A percentile compares a stretch with the other conserved stretches of the same genome.
Conservation (phyloP, 37 sponge, comb jelly and placozoan species). For the Chondrilla cf. caribensis region DNA sequence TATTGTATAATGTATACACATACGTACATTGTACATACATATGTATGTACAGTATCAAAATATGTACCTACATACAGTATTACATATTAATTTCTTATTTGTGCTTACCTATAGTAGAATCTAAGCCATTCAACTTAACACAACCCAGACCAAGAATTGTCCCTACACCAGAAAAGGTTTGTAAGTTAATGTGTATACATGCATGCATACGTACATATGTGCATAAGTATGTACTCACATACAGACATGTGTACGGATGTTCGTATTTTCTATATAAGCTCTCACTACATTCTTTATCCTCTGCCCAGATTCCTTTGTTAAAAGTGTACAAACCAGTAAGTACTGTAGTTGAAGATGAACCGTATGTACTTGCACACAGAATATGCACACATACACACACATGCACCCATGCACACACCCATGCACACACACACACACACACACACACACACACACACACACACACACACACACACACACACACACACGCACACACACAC, state of each 20-base stretch:
- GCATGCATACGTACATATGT: neutral
- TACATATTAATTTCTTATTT: neutral
- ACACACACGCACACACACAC: too few species aligned
- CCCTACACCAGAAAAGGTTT: conserved; percentile 73
- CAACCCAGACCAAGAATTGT: conserved; percentile 76
- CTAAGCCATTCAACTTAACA: conserved; percentile 84
- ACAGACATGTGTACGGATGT: neutral
- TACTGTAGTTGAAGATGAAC: too few species aligned
- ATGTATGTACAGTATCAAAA: conserved; percentile 3
- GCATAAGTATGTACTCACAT: neutral
- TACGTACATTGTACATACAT: neutral
- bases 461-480: too few species aligned
- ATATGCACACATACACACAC: too few species aligned
- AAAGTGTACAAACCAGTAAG: conserved; percentile 63
- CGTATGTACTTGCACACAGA: too few species aligned
- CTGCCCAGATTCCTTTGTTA: conserved; percentile 61
- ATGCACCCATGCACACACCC: too few species aligned
- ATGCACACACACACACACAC: too few species aligned
- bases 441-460: too few species aligned
- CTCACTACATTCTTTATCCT: too few species aligned
- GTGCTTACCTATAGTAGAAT: conserved; percentile 25
- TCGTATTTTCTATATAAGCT: neutral
- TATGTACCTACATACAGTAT: neutral
- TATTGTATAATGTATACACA: neutral
- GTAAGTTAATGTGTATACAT: neutral